Evolutionary conservation across 1,140 invertebrate species (phyloP).

Genomic region (Cyclargus thomasi): DNA sequence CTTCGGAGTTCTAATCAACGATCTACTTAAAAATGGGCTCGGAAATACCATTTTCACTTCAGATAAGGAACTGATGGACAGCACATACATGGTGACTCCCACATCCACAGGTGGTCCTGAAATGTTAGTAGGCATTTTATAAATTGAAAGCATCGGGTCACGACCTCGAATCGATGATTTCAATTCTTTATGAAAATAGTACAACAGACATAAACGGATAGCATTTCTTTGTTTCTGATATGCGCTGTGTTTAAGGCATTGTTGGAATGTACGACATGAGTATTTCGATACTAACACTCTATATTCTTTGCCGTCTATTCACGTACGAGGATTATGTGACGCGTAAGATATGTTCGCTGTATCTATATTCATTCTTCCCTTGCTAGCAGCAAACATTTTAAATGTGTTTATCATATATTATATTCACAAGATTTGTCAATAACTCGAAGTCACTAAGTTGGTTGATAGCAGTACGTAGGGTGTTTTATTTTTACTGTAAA

Average conservation of each 20-base stretch:
- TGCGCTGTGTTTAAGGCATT: not conserved
- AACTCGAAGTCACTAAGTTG: not conserved
- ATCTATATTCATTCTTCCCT: not conserved
- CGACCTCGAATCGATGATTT: not conserved
- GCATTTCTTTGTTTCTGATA: not conserved
- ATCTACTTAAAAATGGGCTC: slow-evolving; percentile 51
- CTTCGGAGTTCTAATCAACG: slow-evolving; percentile 36
- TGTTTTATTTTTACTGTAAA: not conserved
- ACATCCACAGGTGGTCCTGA: slow-evolving; percentile 95
- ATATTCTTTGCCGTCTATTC: slow-evolving; percentile 6
- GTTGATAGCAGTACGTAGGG: not conserved
- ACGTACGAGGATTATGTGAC: not conserved
- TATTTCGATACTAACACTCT: not conserved
- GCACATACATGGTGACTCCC: slow-evolving; percentile 97
- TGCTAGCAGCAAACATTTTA: not conserved
- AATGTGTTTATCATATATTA: not conserved
- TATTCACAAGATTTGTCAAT: not conserved
- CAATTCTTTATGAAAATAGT: not conserved
- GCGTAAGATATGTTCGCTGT: not conserved
- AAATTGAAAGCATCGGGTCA: slow-evolving; percentile 16
- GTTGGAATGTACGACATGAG: slow-evolving; percentile 12
- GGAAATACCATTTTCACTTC: slow-evolving; percentile 96
- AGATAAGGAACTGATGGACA: slow-evolving; percentile 97
- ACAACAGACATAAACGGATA: slow-evolving; percentile 2
- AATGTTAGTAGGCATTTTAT: slow-evolving; percentile 70